These are phyloP conservation scores for Lithophane ornitopus DNA, from an alignment of 2,888 invertebrate genomes.

Conservation along the genomic window DNA sequence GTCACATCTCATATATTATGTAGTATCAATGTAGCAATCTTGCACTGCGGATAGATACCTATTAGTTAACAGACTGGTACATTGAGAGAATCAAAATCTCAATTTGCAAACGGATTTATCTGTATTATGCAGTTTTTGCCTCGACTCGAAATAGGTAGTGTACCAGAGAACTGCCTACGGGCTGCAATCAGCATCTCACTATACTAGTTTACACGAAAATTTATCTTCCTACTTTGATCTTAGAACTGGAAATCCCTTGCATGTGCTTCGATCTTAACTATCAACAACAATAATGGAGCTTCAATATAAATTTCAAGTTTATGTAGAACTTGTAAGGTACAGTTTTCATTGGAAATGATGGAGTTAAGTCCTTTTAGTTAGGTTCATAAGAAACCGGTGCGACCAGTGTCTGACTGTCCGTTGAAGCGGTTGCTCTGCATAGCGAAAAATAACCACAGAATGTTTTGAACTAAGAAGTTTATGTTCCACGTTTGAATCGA, in stretches of 20 bases:
- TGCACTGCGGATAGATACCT: background rate
- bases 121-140: constrained; percentile 70
- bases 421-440: constrained; percentile 77
- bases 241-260: constrained; percentile 66
- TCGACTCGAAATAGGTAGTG: constrained; percentile 72
- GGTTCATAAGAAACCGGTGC: constrained; percentile 78
- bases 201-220: constrained; percentile 59
- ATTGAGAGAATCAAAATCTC: constrained; percentile 68
- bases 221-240: constrained; percentile 55
- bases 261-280: constrained; percentile 5
- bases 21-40: constrained; percentile 3
- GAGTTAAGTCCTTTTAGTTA: constrained; percentile 66
- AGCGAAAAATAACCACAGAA: constrained; percentile 82
- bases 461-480: constrained; percentile 72
- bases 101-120: constrained; percentile 68
- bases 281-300: constrained; percentile 13
- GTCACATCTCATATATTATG: constrained; percentile 25
- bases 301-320: constrained; percentile 24
- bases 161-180: constrained; percentile 74
- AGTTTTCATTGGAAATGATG: constrained; percentile 43
- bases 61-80: constrained; percentile 9
- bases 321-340: constrained; percentile 44
- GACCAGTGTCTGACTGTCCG: constrained; percentile 82
- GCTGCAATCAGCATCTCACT: constrained; percentile 72
- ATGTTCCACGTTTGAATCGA: constrained; percentile 21